phyloP scores from a whole-genome alignment of 2,113 vertebrate species.

The Tiliqua scincoides region DNA sequence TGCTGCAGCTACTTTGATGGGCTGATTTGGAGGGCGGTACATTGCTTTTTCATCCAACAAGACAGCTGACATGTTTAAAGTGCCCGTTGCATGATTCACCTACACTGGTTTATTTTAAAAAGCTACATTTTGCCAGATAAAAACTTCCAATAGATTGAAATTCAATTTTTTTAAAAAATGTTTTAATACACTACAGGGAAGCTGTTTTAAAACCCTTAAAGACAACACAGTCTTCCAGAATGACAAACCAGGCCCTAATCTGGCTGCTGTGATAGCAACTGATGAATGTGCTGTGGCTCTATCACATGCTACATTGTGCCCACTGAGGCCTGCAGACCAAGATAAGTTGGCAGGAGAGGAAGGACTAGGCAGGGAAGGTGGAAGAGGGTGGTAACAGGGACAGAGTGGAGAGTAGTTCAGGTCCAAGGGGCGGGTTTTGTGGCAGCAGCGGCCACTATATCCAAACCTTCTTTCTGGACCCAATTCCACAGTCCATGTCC shows the following conservation, averaged over 20 bases:
- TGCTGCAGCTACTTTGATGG: not conserved
- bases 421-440: no score
- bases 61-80: not conserved
- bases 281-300: not conserved
- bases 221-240: rapidly evolving
- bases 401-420: no score
- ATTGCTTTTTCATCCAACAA: not conserved
- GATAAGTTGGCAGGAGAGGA: no score
- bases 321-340: no score
- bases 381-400: no score
- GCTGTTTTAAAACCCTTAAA: not conserved
- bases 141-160: not conserved
- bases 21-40: not conserved
- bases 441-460: no score
- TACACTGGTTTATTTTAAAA: not conserved
- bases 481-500: no score
- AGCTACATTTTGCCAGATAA: not conserved
- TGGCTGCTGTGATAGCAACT: not conserved
- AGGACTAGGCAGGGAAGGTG: no score
- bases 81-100: not conserved
- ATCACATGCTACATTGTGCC: not conserved
- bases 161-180: not conserved
- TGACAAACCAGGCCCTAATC: not conserved
- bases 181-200: not conserved
- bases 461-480: no score